Evolutionary conservation across 2,797 vertebrate species (phyloP).

Genomic region (Cossypha dichroa): DNA sequence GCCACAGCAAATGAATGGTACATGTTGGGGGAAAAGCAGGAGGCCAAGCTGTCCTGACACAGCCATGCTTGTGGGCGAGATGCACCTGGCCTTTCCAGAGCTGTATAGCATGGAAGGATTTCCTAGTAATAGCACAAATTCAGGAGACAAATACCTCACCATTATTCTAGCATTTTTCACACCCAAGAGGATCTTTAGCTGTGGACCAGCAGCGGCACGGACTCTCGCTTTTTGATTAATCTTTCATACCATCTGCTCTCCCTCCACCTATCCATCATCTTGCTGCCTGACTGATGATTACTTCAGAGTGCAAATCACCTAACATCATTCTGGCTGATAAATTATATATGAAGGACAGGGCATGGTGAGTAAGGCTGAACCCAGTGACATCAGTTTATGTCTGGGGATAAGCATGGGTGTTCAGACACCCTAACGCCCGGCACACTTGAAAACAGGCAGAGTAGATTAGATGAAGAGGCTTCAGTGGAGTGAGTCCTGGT

Average conservation of each 20-base stretch:
- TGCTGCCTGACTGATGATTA: conserved; percentile 56
- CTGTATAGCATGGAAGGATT: not conserved
- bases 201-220: not conserved
- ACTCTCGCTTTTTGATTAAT: conserved; percentile 51
- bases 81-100: not conserved
- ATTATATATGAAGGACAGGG: conserved; percentile 56
- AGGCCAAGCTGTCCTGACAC: rapidly evolving
- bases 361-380: conserved; percentile 9
- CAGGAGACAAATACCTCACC: conserved; percentile 48
- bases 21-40: rapidly evolving
- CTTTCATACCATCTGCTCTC: conserved; percentile 62
- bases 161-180: conserved; percentile 60
- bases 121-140: conserved; percentile 33
- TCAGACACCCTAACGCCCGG: not conserved
- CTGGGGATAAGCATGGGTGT: not conserved
- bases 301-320: conserved; percentile 62
- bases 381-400: not conserved
- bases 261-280: conserved; percentile 54
- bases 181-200: conserved; percentile 53
- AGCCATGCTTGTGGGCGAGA: not conserved
- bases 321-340: conserved; percentile 60
- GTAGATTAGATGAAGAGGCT: not conserved
- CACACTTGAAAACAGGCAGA: not conserved
- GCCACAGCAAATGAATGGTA: rapidly evolving
- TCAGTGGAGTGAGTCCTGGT: not conserved